Percentiles rank a stretch among this genome's conserved stretches.
Conservation (phyloP, 2,797 vertebrate genomes). For the Alfaro cultratus region DNA sequence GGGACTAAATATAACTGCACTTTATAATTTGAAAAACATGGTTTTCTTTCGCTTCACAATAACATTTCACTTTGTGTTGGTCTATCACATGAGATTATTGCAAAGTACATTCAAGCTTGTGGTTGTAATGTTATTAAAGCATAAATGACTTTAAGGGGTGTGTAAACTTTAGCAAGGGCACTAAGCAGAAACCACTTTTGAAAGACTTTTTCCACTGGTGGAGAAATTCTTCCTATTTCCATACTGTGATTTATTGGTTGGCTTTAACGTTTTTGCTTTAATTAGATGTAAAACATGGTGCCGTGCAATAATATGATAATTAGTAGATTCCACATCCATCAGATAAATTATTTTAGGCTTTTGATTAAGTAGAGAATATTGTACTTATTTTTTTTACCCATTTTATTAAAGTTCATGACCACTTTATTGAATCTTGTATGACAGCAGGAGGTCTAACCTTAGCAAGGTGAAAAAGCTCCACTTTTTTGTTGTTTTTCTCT, state of each 20-base stretch:
- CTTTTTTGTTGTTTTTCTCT: not conserved
- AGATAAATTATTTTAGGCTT: not conserved
- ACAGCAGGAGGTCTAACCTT: not conserved
- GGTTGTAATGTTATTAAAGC: constrained; percentile 1
- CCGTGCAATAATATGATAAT: constrained; percentile 16
- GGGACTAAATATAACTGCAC: not conserved
- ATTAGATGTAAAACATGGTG: constrained; percentile 18
- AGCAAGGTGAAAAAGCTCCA: not conserved
- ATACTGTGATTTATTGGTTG: constrained; percentile 55
- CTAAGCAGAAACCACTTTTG: constrained; percentile 29
- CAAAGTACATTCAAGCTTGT: not conserved
- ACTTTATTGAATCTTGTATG: constrained; percentile 9
- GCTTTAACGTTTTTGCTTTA: constrained; percentile 26
- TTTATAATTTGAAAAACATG: not conserved
- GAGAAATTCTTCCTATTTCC: constrained; percentile 18
- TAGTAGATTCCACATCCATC: not conserved
- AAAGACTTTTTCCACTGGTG: constrained; percentile 5
- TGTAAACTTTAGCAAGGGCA: not conserved
- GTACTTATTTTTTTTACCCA: constrained; percentile 27
- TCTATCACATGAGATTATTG: not conserved
- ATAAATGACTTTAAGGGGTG: not conserved
- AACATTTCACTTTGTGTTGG: not conserved
- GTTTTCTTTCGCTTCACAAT: not conserved
- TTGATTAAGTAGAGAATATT: not conserved
- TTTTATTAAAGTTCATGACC: not conserved